A percentile compares a stretch with the other conserved stretches of the same genome.
These are phyloP conservation scores for Proteles cristata DNA, from an alignment of 2,113 vertebrate species.

Conservation along the genomic window DNA sequence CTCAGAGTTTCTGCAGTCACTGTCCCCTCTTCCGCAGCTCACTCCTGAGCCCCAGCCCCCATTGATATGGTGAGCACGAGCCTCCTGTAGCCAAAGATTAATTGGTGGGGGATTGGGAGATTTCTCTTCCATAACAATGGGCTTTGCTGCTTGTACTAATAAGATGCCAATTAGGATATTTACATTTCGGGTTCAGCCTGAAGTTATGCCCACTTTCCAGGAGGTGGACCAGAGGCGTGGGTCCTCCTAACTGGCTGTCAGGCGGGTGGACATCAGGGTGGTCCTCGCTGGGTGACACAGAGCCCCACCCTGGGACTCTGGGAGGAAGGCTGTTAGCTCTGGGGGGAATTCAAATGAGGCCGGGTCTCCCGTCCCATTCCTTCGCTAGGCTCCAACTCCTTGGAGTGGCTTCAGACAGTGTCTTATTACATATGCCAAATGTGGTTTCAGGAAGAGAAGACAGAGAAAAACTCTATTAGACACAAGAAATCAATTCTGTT, in stretches of 20 bases:
- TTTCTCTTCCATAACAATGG: constrained; percentile 66
- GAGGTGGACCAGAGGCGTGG: background rate
- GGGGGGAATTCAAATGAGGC: background rate
- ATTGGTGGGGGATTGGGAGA: constrained; percentile 70
- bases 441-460: constrained; percentile 2
- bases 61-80: background rate
- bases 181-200: constrained; percentile 57
- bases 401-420: background rate
- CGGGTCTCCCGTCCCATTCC: background rate
- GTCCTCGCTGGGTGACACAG: background rate
- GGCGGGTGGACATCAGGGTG: background rate
- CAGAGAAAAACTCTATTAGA: constrained; percentile 70
- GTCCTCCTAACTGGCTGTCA: background rate
- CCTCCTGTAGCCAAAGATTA: constrained; percentile 65
- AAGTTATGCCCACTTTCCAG: constrained; percentile 16
- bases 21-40: background rate
- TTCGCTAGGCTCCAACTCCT: constrained; percentile 7
- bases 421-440: constrained; percentile 55
- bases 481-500: constrained; percentile 64
- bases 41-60: background rate
- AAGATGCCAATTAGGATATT: constrained; percentile 67
- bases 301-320: background rate
- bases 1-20: background rate
- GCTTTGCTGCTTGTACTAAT: constrained; percentile 64
- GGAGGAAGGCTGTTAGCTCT: background rate